These are phyloP conservation scores for Himalopsyche anomala DNA, from an alignment of 2,888 invertebrate genomes.

Conservation along the genomic window DNA sequence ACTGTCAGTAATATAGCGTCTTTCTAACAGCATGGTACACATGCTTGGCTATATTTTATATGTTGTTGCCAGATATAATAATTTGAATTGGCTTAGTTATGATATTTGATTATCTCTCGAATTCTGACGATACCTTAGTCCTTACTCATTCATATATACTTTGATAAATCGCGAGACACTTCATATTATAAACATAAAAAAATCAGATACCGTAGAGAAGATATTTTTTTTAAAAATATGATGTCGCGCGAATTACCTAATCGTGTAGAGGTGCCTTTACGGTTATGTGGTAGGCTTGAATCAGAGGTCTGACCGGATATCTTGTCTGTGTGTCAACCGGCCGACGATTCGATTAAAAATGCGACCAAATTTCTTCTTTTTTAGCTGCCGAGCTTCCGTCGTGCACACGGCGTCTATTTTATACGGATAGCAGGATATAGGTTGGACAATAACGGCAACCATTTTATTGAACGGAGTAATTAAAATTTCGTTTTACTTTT, in stretches of 20 bases:
- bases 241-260: neutral
- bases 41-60: too few species aligned
- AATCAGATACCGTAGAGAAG: too few species aligned
- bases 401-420: neutral
- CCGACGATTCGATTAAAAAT: slow-evolving; percentile 33
- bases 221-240: too few species aligned
- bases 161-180: too few species aligned
- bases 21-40: too few species aligned
- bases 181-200: too few species aligned
- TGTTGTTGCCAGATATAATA: too few species aligned
- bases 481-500: slow-evolving; percentile 18
- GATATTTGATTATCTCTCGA: too few species aligned
- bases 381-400: neutral
- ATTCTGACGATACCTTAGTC: too few species aligned
- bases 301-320: slow-evolving; percentile 23
- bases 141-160: too few species aligned
- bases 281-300: neutral
- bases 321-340: slow-evolving; percentile 40
- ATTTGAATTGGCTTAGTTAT: too few species aligned
- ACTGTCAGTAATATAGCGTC: too few species aligned
- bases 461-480: neutral
- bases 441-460: neutral
- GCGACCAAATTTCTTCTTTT: slow-evolving; percentile 40
- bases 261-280: neutral
- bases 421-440: slow-evolving; percentile 10